phyloP scores from a whole-genome alignment of 2,113 vertebrate species.

The Sapayoa aenigma region DNA sequence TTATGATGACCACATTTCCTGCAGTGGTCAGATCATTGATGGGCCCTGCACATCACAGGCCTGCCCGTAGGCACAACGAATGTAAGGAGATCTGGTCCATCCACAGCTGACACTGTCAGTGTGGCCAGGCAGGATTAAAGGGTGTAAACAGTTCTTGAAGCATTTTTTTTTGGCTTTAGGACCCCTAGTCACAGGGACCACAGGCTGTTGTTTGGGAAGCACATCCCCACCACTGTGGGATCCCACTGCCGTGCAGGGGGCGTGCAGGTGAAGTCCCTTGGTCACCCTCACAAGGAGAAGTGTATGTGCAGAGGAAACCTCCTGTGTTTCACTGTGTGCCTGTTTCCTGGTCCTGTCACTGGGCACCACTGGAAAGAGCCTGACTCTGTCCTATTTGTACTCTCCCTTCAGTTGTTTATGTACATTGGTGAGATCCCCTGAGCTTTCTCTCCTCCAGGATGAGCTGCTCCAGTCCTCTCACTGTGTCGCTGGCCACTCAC shows the following conservation, averaged over 20 bases:
- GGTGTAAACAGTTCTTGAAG: fast-evolving
- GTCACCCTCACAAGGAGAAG: not conserved
- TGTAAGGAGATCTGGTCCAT: not conserved
- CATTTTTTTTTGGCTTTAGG: not conserved
- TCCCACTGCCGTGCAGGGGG: fast-evolving
- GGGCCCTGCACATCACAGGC: not conserved
- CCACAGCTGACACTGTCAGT: not conserved
- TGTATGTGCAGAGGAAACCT: not conserved
- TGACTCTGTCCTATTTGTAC: not conserved
- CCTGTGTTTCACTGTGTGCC: not conserved
- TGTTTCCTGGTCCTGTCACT: not conserved
- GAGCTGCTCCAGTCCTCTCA: not conserved
- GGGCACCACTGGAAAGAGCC: not conserved
- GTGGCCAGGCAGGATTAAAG: not conserved
- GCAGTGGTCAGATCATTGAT: not conserved
- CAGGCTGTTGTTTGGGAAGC: not conserved
- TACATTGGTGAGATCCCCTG: not conserved
- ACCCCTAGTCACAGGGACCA: not conserved
- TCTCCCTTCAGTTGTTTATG: not conserved
- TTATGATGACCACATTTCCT: not conserved
- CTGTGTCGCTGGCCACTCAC: not conserved
- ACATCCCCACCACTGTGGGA: not conserved
- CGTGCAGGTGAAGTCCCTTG: fast-evolving
- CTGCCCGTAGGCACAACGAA: not conserved
- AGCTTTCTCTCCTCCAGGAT: not conserved